Percentiles rank a stretch among this genome's conserved stretches.
These are phyloP conservation scores for Lissocephala sabroskyi DNA, from an alignment of 2,888 invertebrate genomes.

Conservation along the genomic window DNA sequence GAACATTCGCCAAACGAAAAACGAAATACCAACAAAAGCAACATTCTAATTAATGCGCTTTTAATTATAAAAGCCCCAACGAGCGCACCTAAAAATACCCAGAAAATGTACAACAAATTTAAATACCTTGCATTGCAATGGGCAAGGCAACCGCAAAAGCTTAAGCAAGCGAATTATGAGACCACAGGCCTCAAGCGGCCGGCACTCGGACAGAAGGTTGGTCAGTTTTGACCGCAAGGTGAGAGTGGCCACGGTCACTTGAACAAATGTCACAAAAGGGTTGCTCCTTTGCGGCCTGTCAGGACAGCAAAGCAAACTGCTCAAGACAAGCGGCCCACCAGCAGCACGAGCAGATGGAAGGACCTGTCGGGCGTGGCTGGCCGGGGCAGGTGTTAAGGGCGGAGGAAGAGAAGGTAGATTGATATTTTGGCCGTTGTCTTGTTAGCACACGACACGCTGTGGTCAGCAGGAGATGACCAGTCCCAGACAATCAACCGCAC, in stretches of 20 bases:
- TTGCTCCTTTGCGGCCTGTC: slow-evolving; percentile 45
- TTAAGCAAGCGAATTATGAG: slow-evolving; percentile 34
- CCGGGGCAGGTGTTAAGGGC: slow-evolving; percentile 2
- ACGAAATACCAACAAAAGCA: slow-evolving; percentile 1
- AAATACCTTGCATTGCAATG: too few species aligned
- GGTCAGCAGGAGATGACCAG: slow-evolving; percentile 54
- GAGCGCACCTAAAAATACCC: slow-evolving; percentile 17
- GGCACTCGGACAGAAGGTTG: not conserved
- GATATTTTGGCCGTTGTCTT: slow-evolving; percentile 32
- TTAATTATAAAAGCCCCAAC: slow-evolving; percentile 40
- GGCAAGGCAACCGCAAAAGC: slow-evolving; percentile 47
- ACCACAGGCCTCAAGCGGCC: not conserved
- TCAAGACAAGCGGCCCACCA: slow-evolving; percentile 37
- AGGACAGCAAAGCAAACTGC: slow-evolving; percentile 52
- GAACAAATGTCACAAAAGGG: slow-evolving; percentile 28
- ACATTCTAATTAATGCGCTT: slow-evolving; percentile 54
- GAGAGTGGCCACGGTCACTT: slow-evolving; percentile 10
- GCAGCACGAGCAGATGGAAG: slow-evolving; percentile 48
- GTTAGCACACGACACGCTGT: slow-evolving; percentile 60
- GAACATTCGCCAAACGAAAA: slow-evolving; percentile 8
- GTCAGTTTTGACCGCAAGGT: slow-evolving; percentile 40
- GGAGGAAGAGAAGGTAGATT: slow-evolving; percentile 11
- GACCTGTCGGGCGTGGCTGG: too few species aligned
- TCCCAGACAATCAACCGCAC: slow-evolving; percentile 36
- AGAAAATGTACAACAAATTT: slow-evolving; percentile 13